phyloP scores from a whole-genome alignment of 2,888 invertebrate species.

The Athripsodes cinereus region DNA sequence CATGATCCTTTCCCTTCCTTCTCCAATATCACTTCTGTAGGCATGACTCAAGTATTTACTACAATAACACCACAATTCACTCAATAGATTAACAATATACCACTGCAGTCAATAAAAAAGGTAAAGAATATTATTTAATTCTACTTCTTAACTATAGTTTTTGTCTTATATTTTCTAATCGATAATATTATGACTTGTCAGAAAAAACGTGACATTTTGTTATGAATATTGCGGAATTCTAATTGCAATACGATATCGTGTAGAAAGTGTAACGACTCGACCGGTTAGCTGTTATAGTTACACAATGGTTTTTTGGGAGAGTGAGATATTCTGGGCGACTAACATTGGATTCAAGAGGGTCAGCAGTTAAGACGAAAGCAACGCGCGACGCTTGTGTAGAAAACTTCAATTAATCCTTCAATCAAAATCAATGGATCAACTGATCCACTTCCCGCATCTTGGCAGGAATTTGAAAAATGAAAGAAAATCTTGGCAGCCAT shows the following conservation, averaged over 20 bases:
- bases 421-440: background rate
- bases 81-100: background rate
- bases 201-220: constrained; percentile 10
- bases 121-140: too few species aligned
- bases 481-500: too few species aligned
- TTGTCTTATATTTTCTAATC: too few species aligned
- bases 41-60: constrained; percentile 15
- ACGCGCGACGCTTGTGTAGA: background rate
- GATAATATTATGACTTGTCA: background rate
- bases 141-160: too few species aligned
- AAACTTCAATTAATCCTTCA: background rate
- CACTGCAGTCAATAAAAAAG: too few species aligned
- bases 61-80: background rate
- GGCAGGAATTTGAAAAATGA: too few species aligned
- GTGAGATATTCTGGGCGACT: constrained; percentile 20
- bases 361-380: background rate
- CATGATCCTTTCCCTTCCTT: constrained; percentile 31
- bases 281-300: constrained; percentile 12
- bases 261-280: constrained; percentile 25
- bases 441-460: too few species aligned
- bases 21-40: constrained; percentile 22
- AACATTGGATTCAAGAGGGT: too few species aligned
- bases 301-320: constrained; percentile 18
- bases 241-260: constrained; percentile 20
- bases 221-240: constrained; percentile 24